Conservation (phyloP, 2,113 vertebrate genomes). For the Cyanocitta stelleri region DNA sequence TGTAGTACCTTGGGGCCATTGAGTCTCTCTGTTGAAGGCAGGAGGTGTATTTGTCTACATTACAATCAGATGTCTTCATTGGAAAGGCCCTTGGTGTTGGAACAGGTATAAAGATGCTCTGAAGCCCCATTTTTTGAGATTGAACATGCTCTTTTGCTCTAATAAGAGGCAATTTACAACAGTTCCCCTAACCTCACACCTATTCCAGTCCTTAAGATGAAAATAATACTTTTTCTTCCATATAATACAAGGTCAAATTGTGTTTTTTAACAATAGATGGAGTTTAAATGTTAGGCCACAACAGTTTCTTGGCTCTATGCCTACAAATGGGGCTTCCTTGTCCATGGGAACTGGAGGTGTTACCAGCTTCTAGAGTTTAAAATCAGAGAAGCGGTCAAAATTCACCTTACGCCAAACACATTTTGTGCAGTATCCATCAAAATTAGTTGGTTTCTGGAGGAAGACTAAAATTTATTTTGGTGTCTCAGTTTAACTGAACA, state of each 20-base stretch:
- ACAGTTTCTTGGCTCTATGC: neutral
- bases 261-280: neutral
- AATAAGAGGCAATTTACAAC: neutral
- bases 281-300: neutral
- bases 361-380: neutral
- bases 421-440: neutral
- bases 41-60: neutral
- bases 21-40: neutral
- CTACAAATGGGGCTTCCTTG: rapidly evolving
- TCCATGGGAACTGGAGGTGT: neutral
- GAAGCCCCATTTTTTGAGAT: neutral
- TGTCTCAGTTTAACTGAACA: neutral
- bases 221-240: neutral
- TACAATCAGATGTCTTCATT: neutral
- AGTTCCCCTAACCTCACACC: neutral
- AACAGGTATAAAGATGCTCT: neutral
- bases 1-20: rapidly evolving
- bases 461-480: neutral
- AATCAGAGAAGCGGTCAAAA: neutral
- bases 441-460: neutral
- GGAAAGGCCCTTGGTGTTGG: neutral
- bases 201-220: neutral
- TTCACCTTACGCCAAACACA: neutral
- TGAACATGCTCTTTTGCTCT: neutral
- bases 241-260: neutral